These are phyloP conservation scores for Neuroterus valhalla DNA, from an alignment of 1,140 invertebrate genomes.

Conservation along the genomic window DNA sequence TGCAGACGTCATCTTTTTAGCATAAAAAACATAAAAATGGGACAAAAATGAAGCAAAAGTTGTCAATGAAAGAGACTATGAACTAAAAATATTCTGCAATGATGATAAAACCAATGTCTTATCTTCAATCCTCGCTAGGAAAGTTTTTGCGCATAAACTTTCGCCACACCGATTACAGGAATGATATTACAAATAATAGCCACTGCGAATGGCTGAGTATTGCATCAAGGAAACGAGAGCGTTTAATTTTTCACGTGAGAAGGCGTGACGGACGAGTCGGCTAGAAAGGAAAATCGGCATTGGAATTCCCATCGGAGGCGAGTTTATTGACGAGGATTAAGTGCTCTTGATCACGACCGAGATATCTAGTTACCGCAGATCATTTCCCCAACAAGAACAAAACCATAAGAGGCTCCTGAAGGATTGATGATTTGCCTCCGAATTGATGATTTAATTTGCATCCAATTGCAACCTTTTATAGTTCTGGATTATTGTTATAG, in stretches of 20 bases:
- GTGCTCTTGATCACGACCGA: constrained; percentile 1
- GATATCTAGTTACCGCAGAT: constrained; percentile 1
- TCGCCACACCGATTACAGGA: background rate
- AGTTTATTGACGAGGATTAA: constrained; percentile 28
- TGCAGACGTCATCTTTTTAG: too few species aligned
- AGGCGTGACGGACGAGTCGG: background rate
- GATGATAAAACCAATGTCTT: background rate
- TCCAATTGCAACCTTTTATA: too few species aligned
- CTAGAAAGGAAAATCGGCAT: constrained; percentile 13
- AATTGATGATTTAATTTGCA: too few species aligned
- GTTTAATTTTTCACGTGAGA: constrained; percentile 28
- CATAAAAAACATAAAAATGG: too few species aligned
- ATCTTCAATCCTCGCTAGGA: background rate
- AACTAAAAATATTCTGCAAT: background rate
- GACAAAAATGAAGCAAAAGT: too few species aligned
- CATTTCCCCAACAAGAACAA: background rate
- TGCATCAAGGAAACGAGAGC: constrained; percentile 23
- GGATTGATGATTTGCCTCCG: too few species aligned
- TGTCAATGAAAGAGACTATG: too few species aligned
- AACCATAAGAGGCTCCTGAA: too few species aligned
- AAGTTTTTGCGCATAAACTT: constrained; percentile 24
- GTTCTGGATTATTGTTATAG: too few species aligned
- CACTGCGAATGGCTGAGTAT: background rate
- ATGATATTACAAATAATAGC: background rate
- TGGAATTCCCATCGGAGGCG: constrained; percentile 9